A percentile compares a stretch with the other conserved stretches of the same genome.
Evolutionary conservation across 2,113 vertebrate genomes (phyloP).

Genomic region (Bagarius yarrelli): DNA sequence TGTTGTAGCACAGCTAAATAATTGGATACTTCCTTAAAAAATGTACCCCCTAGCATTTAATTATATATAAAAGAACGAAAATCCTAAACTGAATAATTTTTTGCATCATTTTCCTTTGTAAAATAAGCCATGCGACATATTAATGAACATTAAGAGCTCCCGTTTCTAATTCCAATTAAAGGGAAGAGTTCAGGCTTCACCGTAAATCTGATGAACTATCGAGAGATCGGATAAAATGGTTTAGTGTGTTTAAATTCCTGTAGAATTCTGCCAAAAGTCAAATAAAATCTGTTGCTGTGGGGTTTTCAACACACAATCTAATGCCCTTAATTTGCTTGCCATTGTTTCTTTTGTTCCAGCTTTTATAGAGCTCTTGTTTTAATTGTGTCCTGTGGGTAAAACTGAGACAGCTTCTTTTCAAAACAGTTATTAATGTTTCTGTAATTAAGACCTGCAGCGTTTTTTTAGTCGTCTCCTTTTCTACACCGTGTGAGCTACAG

Average conservation of each 20-base stretch:
- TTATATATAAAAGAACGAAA: too few relatives aligned
- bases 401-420: background rate
- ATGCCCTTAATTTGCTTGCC: background rate
- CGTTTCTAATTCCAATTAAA: slow-evolving; percentile 6
- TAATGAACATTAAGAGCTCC: too few relatives aligned
- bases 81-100: too few relatives aligned
- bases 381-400: slow-evolving; percentile 43
- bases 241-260: background rate
- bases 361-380: slow-evolving; percentile 29
- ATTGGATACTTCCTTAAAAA: too few relatives aligned
- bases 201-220: background rate
- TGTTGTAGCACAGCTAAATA: too few relatives aligned
- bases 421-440: slow-evolving; percentile 23
- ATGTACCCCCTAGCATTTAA: too few relatives aligned
- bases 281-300: background rate
- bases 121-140: background rate
- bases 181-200: background rate
- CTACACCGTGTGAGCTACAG: background rate
- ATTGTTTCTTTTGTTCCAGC: slow-evolving; percentile 24
- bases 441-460: slow-evolving; percentile 39
- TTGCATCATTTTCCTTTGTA: too few relatives aligned
- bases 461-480: slow-evolving; percentile 6
- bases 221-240: background rate
- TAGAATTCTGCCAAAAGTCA: background rate
- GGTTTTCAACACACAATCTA: background rate